A percentile compares a stretch with the other conserved stretches of the same genome.
Evolutionary conservation across 2,888 invertebrate species (phyloP).

Genomic region (Aphodius granarius): DNA sequence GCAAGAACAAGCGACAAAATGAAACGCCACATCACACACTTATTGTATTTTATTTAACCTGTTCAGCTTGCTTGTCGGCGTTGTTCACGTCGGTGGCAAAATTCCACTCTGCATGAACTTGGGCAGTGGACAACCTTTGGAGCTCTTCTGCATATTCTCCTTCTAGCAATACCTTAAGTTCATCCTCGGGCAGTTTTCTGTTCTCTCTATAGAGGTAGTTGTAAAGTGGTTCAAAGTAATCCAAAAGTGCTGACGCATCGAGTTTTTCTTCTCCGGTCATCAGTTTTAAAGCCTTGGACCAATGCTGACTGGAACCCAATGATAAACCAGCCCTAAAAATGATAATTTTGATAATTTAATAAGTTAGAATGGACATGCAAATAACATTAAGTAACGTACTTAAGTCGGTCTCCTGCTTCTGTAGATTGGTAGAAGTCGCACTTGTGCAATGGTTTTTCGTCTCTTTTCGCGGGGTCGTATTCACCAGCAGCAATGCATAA

Average conservation of each 20-base stretch:
- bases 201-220: conserved; percentile 53
- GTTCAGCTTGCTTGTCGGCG: conserved; percentile 35
- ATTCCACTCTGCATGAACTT: conserved; percentile 23
- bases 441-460: conserved; percentile 36
- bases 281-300: conserved; percentile 61
- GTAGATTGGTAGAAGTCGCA: conserved; percentile 43
- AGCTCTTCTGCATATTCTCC: conserved; percentile 20
- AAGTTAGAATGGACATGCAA: neutral
- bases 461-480: conserved; percentile 56
- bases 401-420: conserved; percentile 54
- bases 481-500: conserved; percentile 70
- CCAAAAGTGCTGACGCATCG: conserved; percentile 58
- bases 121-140: conserved; percentile 4
- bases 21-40: neutral
- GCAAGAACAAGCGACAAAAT: neutral
- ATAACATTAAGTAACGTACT: conserved; percentile 48
- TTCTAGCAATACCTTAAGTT: conserved; percentile 8
- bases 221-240: conserved; percentile 62
- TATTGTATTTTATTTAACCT: conserved; percentile 32
- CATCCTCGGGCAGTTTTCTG: conserved; percentile 16
- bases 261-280: conserved; percentile 60
- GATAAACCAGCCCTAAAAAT: conserved; percentile 55
- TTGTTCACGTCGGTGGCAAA: conserved; percentile 45
- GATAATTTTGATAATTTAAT: neutral
- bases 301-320: conserved; percentile 56